Percentiles rank a stretch among this genome's conserved stretches.
Evolutionary conservation across 2,888 invertebrate species (phyloP).

Genomic region (Tanypteryx hageni): DNA sequence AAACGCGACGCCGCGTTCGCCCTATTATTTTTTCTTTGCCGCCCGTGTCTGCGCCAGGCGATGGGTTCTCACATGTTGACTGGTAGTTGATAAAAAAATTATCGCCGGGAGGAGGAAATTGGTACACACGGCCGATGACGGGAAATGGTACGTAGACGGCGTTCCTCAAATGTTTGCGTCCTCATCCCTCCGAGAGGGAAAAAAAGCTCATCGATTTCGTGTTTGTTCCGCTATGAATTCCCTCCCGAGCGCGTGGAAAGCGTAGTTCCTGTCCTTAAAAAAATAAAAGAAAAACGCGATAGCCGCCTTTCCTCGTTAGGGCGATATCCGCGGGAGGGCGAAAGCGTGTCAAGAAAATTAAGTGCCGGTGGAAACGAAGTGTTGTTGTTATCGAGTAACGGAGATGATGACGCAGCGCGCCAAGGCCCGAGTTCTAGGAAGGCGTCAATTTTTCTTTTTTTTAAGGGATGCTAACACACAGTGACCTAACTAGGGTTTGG

Average conservation of each 20-base stretch:
- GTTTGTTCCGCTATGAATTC: background rate
- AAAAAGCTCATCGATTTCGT: background rate
- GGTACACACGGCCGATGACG: background rate
- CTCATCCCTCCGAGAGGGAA: background rate
- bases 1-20: no score
- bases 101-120: background rate
- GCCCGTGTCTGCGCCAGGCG: background rate
- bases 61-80: background rate
- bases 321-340: background rate
- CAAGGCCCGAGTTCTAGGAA: no score
- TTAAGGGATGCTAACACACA: no score
- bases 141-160: background rate
- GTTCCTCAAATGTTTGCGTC: background rate
- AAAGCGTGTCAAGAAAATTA: background rate
- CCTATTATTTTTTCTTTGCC: no score
- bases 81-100: background rate
- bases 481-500: no score
- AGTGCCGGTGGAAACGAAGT: background rate
- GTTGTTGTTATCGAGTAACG: no score
- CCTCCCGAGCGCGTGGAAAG: background rate
- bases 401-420: no score
- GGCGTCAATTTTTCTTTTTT: no score
- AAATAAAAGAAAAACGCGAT: background rate
- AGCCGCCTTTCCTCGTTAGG: background rate
- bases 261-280: no score